A percentile compares a stretch with the other conserved stretches of the same genome.
phyloP scores from a whole-genome alignment of 2,113 vertebrate species.

The Laterallus jamaicensis region DNA sequence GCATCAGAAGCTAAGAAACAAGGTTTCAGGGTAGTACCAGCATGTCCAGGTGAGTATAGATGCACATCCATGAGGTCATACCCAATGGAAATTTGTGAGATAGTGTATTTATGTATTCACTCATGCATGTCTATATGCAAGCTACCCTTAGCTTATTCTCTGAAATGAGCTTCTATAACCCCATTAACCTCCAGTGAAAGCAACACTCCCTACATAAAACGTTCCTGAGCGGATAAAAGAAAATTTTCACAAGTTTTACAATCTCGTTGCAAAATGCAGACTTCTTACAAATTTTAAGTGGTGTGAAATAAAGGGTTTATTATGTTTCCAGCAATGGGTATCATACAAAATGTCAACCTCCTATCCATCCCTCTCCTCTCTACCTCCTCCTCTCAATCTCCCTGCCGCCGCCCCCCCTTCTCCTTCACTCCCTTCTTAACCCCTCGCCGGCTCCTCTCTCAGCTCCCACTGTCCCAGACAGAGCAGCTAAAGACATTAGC shows the following conservation, averaged over 20 bases:
- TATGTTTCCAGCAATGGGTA: not conserved
- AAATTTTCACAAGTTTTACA: not conserved
- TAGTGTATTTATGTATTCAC: not conserved
- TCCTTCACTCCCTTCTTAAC: not conserved
- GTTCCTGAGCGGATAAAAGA: not conserved
- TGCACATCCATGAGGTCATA: not conserved
- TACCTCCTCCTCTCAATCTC: not conserved
- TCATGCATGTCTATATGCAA: not conserved
- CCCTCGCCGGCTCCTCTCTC: slow-evolving; percentile 62
- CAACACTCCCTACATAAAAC: not conserved
- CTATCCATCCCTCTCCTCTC: not conserved
- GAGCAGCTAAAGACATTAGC: slow-evolving; percentile 77
- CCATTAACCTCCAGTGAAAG: not conserved
- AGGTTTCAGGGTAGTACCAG: not conserved
- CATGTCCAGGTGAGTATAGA: rapidly evolving
- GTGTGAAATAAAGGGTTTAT: not conserved
- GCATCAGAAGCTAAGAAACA: not conserved
- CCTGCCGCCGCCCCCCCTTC: not conserved
- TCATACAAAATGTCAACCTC: not conserved
- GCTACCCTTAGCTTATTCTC: not conserved
- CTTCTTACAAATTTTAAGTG: not conserved
- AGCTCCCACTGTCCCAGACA: slow-evolving; percentile 70
- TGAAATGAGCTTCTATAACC: not conserved
- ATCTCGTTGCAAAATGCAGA: not conserved
- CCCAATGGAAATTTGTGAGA: not conserved